Evolutionary conservation across 2,888 invertebrate genomes (phyloP), one percentile per base, ranked within the genome.

Genomic region (Diplolepis rosae): DNA sequence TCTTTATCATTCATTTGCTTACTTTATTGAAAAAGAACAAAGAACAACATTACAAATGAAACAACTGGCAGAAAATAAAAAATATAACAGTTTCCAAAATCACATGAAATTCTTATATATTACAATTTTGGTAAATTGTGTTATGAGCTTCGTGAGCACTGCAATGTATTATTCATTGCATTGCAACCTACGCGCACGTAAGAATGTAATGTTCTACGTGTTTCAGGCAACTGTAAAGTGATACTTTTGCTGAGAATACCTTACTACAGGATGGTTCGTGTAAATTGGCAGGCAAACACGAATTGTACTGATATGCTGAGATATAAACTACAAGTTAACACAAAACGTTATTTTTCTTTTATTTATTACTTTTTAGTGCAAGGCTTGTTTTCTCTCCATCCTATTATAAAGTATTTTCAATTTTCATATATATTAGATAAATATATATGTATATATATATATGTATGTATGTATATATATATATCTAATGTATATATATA

Each of bases 11-110:
- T 76, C 71, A 75, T 84, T 86, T 79, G 81, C 84, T 85, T 84
- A 86, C 84, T 88, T 88, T 88, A 88, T 88, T 88, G 86, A 86
- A 88, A 87, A 88, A 85, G 87, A 88, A 88, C 87, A 86, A 87
- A 87, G 87, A 88, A 88, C 87, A 87, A 88, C 84, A 76, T 87
- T 87, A 88, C 85, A 88, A 87, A 87, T 86, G 81, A 88, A 88
- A 88, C 83, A 87, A 88, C 87, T 85, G 87, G 87, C 85, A 85
- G 85, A 84, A 88, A 88, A 88, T 87, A 87, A 88, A 88, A 88
- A 87, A 85, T 88, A 87, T 87, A 88, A 88, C 88, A 88, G 81
- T 87, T 87, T 87, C 85, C 85, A 88, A 88, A 88, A 88, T 88
- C 87, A 88, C 88, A 87, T 87, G 83, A 87, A 86, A 87, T 87